These are phyloP conservation scores for Tetragonisca angustula DNA, from an alignment of 2,888 invertebrate genomes.

Conservation along the genomic window DNA sequence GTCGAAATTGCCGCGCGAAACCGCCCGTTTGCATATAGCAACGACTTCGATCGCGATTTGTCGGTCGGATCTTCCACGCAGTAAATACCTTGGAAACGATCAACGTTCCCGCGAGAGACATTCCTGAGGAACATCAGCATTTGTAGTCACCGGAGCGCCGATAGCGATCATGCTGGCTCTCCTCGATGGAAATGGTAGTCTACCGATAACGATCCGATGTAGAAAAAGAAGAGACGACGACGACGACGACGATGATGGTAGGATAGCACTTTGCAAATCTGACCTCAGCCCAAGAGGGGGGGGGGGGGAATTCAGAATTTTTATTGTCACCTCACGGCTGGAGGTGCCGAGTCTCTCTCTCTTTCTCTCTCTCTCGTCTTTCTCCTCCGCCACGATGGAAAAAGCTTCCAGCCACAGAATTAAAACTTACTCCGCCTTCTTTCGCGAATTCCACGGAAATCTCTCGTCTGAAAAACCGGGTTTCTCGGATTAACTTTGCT, in stretches of 20 bases:
- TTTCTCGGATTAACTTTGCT: slow-evolving; percentile 18
- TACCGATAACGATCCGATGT: slow-evolving; percentile 57
- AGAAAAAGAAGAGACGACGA: slow-evolving; percentile 24
- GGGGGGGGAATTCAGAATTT: slow-evolving; percentile 50
- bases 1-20: slow-evolving; percentile 3
- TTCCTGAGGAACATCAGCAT: slow-evolving; percentile 53
- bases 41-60: slow-evolving; percentile 33
- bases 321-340: slow-evolving; percentile 26
- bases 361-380: not conserved
- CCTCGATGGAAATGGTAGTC: slow-evolving; percentile 41
- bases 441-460: slow-evolving; percentile 12
- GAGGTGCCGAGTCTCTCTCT: too few species aligned
- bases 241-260: not conserved
- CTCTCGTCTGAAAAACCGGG: not conserved
- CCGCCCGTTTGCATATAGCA: not conserved
- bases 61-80: slow-evolving; percentile 31
- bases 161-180: slow-evolving; percentile 53
- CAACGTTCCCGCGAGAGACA: slow-evolving; percentile 31
- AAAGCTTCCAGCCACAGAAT: slow-evolving; percentile 25
- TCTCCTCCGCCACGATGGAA: not conserved
- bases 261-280: slow-evolving; percentile 55
- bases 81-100: slow-evolving; percentile 56
- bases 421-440: slow-evolving; percentile 23
- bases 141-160: slow-evolving; percentile 47
- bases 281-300: slow-evolving; percentile 23